Evolutionary conservation across 2,797 vertebrate species (phyloP), one percentile per base, ranked within the genome.

Genomic region (Novumbra hubbsi): DNA sequence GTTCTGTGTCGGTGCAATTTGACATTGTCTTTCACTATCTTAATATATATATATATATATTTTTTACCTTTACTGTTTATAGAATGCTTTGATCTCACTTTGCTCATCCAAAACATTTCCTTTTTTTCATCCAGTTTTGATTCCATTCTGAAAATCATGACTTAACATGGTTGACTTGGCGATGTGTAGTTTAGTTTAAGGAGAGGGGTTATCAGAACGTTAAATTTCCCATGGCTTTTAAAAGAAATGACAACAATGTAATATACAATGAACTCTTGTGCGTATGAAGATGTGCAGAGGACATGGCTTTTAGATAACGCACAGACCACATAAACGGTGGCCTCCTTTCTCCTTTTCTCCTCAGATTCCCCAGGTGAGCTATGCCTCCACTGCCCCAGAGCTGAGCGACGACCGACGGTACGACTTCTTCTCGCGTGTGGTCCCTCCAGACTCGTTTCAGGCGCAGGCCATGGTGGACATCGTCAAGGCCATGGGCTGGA

Each of bases 381-480:
- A 98, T 8, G 96, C 96, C 0, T 98, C 96, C 82, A 98, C 96
- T 0, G 96, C 96, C 24, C 96, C 96, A 0, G 96, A 98, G 90
- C 91, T 98, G 75, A 98, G 96, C 11, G 96, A 98, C 12, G 95
- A 98, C 87, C 93, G 95, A 21, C 94, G 96, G 4, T 98, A 98
- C 52, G 96, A 97, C 90, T 98, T 97, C 95, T 98, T 98, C 93
- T 98, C 96, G 0, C 93, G 96, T 0, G 96, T 98, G 76, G 96
- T 98, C 24, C 96, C 96, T 41, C 96, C 96, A 0, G 96, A 97
- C 84, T 96, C 95, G 71, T 98, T 96, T 90, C 96, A 98, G 91
- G 96, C 96, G 28, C 96, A 98, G 90, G 96, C 96, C 52, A 97
- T 98, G 96, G 95, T 98, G 88, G 96, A 98, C 90, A 95, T 98